Evolutionary conservation across 2,113 vertebrate genomes (phyloP), one percentile per base, ranked within the genome.

Genomic region (Trematocara stigmaticum): DNA sequence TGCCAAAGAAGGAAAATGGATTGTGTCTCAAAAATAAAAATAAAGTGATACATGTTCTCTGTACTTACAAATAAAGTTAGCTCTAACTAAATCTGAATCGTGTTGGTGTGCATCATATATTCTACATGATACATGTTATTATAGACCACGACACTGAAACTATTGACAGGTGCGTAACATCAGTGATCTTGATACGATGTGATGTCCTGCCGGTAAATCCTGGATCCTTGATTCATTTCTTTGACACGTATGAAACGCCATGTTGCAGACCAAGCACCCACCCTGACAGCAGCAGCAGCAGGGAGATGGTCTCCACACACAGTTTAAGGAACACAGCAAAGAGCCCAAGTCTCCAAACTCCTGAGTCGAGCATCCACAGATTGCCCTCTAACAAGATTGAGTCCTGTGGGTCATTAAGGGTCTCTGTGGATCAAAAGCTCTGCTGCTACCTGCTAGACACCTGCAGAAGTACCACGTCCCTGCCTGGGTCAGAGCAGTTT

Each of bases 41-140:
- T 38, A 86, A 56, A 74, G 59, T 29, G 61, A 52, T 64, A 53
- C 34, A 69, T 87, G 83, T 84, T 88, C 79, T 91, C 79, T 93
- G 71, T 89, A 84, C 91, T 87, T 82, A 87, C 12, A 74, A 94
- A 93, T 93, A 91, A 93, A 92, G 42, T 87, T 66, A 76, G 79
- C 49, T 38, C 15, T 13, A 80, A 84, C 34, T 85, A 42, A 90
- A 81, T 69, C 45, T 26, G 20, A 12, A 10, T 9, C n/a, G 66
- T 79, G 61, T 38, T n/a, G 15, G 26, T 69, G 40, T 81, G 31
- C 1, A 3, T 31, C 2, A 0, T 2, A n/a, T 47, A 4, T 79
- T 84, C 0, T 66, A 23, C 6, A 26, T 11, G 3, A 29, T 29
- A 29, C 40, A 29, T 16, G 23, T 74, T 45, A 18, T 0, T 74